These are phyloP conservation scores for Drosophila malerkotliana DNA, from an alignment of 1,140 invertebrate species.

Conservation along the genomic window DNA sequence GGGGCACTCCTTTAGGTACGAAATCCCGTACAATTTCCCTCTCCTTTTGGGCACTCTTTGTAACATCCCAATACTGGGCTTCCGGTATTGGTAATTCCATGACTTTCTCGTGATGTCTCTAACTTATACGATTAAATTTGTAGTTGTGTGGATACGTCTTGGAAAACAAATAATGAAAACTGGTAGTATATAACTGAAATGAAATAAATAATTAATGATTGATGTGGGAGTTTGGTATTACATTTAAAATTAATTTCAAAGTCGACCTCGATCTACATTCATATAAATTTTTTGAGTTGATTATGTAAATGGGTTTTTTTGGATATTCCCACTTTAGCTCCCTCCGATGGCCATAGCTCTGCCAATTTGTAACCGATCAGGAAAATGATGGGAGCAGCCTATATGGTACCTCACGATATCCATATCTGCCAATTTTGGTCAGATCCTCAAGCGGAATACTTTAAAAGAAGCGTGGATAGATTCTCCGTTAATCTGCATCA, in stretches of 20 bases:
- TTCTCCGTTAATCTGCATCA: too few relatives aligned
- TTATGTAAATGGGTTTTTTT: too few relatives aligned
- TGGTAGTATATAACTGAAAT: constrained; percentile 1
- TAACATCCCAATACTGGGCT: constrained; percentile 50
- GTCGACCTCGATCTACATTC: too few relatives aligned
- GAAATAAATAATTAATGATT: neutral
- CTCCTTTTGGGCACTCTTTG: constrained; percentile 36
- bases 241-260: neutral
- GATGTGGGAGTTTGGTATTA: neutral
- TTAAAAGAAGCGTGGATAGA: too few relatives aligned
- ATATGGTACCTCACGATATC: too few relatives aligned
- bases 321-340: too few relatives aligned
- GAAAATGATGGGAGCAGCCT: too few relatives aligned
- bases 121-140: neutral
- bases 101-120: neutral
- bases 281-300: too few relatives aligned
- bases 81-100: constrained; percentile 47
- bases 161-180: neutral
- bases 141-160: neutral
- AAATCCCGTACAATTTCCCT: constrained; percentile 37
- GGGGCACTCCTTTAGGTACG: constrained; percentile 17
- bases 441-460: too few relatives aligned
- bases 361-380: too few relatives aligned
- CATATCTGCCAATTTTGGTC: too few relatives aligned
- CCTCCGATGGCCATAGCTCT: too few relatives aligned